Conservation (phyloP, 2,797 vertebrate species). For the Mus spretus region DNA sequence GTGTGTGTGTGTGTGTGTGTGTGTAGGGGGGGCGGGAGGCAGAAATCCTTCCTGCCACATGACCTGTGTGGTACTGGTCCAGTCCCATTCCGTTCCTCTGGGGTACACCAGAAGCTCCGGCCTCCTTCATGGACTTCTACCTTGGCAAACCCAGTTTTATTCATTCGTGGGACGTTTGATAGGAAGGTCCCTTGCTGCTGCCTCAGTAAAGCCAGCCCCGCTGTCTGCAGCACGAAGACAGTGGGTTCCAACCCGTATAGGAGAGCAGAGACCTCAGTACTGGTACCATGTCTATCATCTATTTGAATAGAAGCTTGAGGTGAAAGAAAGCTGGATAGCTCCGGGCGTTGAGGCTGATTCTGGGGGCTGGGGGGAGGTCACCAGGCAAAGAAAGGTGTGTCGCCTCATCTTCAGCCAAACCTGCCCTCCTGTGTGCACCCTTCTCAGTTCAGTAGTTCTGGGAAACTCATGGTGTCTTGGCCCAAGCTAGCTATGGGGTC, state of each 20-base stretch:
- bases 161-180: neutral
- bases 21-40: neutral
- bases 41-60: neutral
- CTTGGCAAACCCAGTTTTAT: neutral
- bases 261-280: neutral
- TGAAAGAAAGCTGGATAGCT: neutral
- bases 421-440: neutral
- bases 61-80: neutral
- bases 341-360: neutral
- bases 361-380: too few species aligned
- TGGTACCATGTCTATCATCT: neutral
- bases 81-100: neutral
- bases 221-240: neutral
- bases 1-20: too few species aligned
- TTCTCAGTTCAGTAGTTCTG: neutral
- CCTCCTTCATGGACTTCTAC: neutral
- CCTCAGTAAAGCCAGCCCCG: neutral
- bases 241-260: neutral
- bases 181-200: neutral
- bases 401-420: accelerated
- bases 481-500: neutral
- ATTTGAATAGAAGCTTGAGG: neutral
- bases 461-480: neutral
- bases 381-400: neutral
- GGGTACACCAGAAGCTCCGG: neutral